Conservation (phyloP, 2,113 vertebrate genomes). For the Melanotaenia duboulayi region DNA sequence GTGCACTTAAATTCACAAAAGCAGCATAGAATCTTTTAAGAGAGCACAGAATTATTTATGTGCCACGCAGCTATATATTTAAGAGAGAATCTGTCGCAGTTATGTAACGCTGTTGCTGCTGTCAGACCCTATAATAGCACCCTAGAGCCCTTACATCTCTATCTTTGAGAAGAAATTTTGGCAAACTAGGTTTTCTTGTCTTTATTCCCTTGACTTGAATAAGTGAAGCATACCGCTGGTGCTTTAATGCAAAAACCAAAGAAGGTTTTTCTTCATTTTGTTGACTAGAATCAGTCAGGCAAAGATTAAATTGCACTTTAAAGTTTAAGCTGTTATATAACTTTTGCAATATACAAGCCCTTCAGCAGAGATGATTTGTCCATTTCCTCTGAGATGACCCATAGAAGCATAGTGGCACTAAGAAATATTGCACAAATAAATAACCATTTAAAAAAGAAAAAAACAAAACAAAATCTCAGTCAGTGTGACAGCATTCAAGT, state of each 20-base stretch:
- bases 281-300: constrained; percentile 4
- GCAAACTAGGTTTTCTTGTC: constrained; percentile 34
- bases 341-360: neutral
- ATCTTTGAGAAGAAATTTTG: constrained; percentile 48
- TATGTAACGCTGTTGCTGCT: constrained; percentile 59
- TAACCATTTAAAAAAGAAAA: neutral
- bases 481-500: too few relatives aligned
- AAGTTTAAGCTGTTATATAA: neutral
- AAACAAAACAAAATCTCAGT: too few relatives aligned
- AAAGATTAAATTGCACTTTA: constrained; percentile 12
- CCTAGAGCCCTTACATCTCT: constrained; percentile 35
- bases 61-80: constrained; percentile 37
- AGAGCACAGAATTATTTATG: constrained; percentile 66
- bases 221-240: constrained; percentile 16
- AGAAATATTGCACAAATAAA: neutral
- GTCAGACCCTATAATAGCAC: constrained; percentile 58
- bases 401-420: neutral
- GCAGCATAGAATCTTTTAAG: constrained; percentile 36
- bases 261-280: constrained; percentile 4
- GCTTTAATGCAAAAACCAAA: constrained; percentile 20
- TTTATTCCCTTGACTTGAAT: constrained; percentile 27
- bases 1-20: constrained; percentile 49
- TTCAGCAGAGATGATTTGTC: neutral
- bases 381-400: neutral
- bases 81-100: constrained; percentile 39